Percentiles rank a stretch among this genome's conserved stretches.
These are phyloP conservation scores for Plagodis dolabraria DNA, from an alignment of 2,888 invertebrate genomes.

Conservation along the genomic window DNA sequence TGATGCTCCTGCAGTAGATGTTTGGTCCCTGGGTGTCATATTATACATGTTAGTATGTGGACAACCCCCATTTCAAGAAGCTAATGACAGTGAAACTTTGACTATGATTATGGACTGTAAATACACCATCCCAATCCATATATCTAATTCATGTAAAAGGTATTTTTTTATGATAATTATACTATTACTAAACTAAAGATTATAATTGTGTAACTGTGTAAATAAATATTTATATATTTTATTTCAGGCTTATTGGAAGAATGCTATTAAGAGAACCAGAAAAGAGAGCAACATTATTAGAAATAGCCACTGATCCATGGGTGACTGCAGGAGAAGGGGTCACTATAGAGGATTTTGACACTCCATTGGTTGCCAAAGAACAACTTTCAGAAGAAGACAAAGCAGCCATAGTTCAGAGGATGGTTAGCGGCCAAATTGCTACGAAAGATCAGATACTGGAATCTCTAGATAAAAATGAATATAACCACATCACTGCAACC, in stretches of 20 bases:
- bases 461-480: constrained; percentile 97
- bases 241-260: constrained; percentile 91
- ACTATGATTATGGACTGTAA: constrained; percentile 99
- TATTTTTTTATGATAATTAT: constrained; percentile 51
- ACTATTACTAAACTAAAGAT: not conserved
- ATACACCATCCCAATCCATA: constrained; percentile 95
- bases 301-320: constrained; percentile 96
- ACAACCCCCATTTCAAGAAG: constrained; percentile 98
- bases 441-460: constrained; percentile 96
- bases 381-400: constrained; percentile 97
- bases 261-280: constrained; percentile 98
- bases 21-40: constrained; percentile 99
- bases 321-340: constrained; percentile 84
- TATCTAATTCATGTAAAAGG: constrained; percentile 94
- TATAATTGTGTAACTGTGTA: not conserved
- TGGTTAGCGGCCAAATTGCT: constrained; percentile 98
- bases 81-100: constrained; percentile 99
- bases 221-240: constrained; percentile 10
- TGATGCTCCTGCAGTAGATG: constrained; percentile 99
- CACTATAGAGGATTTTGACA: constrained; percentile 84
- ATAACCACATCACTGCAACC: constrained; percentile 99
- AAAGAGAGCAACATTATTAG: constrained; percentile 93
- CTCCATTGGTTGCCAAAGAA: constrained; percentile 94
- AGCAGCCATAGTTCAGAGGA: constrained; percentile 95
- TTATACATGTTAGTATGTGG: constrained; percentile 99